These are phyloP conservation scores for Ormyrus nitidulus DNA, from an alignment of 2,888 invertebrate genomes.

Conservation along the genomic window DNA sequence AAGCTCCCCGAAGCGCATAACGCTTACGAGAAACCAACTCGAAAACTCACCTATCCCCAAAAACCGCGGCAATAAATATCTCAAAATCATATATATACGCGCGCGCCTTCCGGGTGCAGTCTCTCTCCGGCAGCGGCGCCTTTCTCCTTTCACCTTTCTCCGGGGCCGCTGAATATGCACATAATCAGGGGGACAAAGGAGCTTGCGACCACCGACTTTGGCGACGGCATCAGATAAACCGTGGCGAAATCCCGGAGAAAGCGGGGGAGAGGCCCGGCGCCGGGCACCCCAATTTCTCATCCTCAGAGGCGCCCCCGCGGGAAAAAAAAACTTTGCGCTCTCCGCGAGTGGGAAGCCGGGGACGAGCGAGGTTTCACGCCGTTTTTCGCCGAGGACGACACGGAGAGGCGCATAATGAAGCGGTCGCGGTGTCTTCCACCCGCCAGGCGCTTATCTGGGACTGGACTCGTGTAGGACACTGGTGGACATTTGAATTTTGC, in stretches of 20 bases:
- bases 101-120: too few relatives aligned
- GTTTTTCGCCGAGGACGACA: neutral
- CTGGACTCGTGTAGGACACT: neutral
- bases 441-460: neutral
- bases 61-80: conserved; percentile 14
- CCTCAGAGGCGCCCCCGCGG: neutral
- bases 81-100: neutral
- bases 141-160: conserved; percentile 2
- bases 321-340: neutral
- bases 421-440: too few relatives aligned
- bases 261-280: neutral
- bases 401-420: conserved; percentile 3
- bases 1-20: neutral
- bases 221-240: neutral
- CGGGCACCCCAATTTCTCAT: conserved; percentile 26
- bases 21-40: too few relatives aligned
- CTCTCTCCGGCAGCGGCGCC: neutral
- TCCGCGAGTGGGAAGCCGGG: neutral
- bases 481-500: conserved; percentile 13
- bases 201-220: neutral
- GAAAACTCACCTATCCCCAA: too few relatives aligned
- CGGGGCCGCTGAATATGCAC: conserved; percentile 1
- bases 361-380: neutral
- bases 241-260: conserved; percentile 15
- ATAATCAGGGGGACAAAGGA: conserved; percentile 22